These are phyloP conservation scores for Propithecus deckenii DNA, from an alignment of 2,797 vertebrate species.

Conservation along the genomic window DNA sequence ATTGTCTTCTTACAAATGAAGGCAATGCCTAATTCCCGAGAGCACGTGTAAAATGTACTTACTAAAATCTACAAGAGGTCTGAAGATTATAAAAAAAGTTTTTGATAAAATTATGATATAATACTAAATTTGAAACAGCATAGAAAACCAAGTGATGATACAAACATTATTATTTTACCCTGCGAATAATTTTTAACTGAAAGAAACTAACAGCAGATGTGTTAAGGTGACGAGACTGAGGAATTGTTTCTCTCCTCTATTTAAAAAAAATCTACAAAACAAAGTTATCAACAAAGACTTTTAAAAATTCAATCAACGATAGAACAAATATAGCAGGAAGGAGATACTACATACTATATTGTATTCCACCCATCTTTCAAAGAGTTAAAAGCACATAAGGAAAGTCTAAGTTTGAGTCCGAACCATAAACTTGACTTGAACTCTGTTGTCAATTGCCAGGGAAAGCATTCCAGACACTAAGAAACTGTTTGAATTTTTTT, in stretches of 20 bases:
- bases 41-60: background rate
- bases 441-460: conserved; percentile 77
- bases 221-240: background rate
- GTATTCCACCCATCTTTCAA: conserved; percentile 50
- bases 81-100: background rate
- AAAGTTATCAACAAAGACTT: conserved; percentile 25
- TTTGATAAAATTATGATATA: background rate
- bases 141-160: background rate
- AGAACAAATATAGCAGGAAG: background rate
- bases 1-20: background rate
- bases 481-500: conserved; percentile 67
- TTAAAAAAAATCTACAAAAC: background rate
- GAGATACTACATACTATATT: background rate
- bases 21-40: background rate
- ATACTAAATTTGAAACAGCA: background rate
- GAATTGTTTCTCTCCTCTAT: background rate
- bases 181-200: background rate
- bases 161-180: background rate
- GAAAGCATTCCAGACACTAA: conserved; percentile 77
- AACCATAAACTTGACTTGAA: conserved; percentile 79
- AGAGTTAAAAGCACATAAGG: conserved; percentile 68
- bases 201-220: background rate
- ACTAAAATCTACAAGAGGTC: background rate
- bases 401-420: conserved; percentile 46
- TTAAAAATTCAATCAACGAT: background rate